These are phyloP conservation scores for Rhingia campestris DNA, from an alignment of 2,888 invertebrate genomes.

Conservation along the genomic window DNA sequence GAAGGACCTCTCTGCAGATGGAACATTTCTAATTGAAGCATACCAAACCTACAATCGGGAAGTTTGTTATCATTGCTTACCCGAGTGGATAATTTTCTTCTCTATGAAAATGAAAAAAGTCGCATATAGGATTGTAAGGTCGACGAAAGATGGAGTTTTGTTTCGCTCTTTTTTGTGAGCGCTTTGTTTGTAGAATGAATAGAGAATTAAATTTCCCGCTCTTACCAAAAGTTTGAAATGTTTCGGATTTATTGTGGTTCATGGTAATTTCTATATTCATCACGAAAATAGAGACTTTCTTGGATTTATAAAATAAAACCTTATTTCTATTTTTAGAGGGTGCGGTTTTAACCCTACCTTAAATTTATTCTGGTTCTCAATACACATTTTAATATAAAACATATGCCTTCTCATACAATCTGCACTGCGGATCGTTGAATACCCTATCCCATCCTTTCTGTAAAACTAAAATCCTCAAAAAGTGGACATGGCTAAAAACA, in stretches of 20 bases:
- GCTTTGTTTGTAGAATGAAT: constrained; percentile 38
- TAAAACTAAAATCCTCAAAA: no score
- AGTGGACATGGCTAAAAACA: no score
- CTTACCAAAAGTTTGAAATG: constrained; percentile 25
- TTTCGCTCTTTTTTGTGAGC: not conserved
- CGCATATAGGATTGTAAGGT: not conserved
- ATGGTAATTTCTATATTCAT: constrained; percentile 16
- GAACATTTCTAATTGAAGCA: constrained; percentile 51
- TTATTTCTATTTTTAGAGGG: no score
- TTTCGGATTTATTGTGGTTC: constrained; percentile 18
- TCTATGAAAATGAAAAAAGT: constrained; percentile 10
- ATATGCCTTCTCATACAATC: no score
- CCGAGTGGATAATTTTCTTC: constrained; percentile 36
- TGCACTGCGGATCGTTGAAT: no score
- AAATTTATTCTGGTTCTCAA: no score
- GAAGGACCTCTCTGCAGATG: not conserved
- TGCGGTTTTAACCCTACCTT: no score
- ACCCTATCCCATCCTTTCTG: no score
- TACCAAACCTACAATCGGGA: constrained; percentile 34
- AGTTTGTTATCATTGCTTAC: constrained; percentile 55
- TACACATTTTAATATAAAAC: no score
- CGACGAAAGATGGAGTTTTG: not conserved
- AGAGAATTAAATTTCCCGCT: constrained; percentile 42
- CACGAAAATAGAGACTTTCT: not conserved
- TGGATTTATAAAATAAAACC: not conserved